Evolutionary conservation across 2,888 invertebrate genomes (phyloP), one percentile per base, ranked within the genome.

Genomic region (Orgyia antiqua): DNA sequence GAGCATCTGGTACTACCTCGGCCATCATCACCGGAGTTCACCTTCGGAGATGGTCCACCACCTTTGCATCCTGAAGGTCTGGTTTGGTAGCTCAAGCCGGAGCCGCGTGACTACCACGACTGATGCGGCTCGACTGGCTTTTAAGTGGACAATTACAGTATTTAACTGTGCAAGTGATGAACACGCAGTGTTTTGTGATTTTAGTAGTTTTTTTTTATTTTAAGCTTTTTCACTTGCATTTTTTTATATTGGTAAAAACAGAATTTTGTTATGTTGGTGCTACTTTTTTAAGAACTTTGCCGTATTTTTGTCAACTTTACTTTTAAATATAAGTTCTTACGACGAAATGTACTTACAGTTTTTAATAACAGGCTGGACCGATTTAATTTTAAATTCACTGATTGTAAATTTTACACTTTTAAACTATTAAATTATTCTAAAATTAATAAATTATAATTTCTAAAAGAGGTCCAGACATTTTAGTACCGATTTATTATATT

Each of bases 1-100:
- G 90, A 91, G 50, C 90, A 90, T 72, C 88, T 91, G 61, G 88
- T 89, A 62, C 90, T 92, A 42, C 91, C 91, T 39, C 89, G 92
- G 51, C 91, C 92, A 31, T 91, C 92, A 42, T 93, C 93, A 55
- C 93, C 93, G 27, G 92, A 92, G 79, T 92, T 92, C 83, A 90
- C 92, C 43, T 87, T 87, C 58, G 83, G 83, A 0, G 87, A 87
- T 64, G 87, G 79, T 28, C 87, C 86, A 13, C 87, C 87, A 0
- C 86, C 86, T 24, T 53, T 84, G 31, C 87, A 87, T 42, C 84
- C 83, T 29, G 87, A 87, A 68, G 87, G 87, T 24, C 69, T 87
- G 58, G 87, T 87, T 28, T 87, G 87, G 87, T 87, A 87, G 87
- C 87, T 87, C 74, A 87, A 87, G 83, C 87, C 87, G 69, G 87